A percentile compares a stretch with the other conserved stretches of the same genome.
These are phyloP conservation scores for Pygoscelis antarcticus DNA, from an alignment of 2,113 vertebrate species.

Conservation along the genomic window DNA sequence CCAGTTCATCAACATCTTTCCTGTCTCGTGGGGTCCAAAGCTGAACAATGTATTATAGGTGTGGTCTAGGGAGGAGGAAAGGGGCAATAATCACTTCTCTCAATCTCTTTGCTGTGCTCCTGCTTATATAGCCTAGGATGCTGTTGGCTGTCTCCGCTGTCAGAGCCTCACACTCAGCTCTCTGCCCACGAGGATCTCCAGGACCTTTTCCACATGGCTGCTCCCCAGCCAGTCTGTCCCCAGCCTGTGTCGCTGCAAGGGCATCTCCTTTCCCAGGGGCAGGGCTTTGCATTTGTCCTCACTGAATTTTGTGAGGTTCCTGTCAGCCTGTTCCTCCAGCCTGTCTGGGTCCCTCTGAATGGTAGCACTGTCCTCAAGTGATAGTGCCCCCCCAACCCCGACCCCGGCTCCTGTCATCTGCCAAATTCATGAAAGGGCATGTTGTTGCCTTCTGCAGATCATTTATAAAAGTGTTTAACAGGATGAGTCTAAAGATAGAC, in stretches of 20 bases:
- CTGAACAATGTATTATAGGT: neutral
- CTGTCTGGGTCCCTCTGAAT: neutral
- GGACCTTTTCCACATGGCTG: neutral
- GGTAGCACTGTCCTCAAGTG: neutral
- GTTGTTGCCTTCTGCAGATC: neutral
- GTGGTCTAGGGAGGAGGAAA: neutral
- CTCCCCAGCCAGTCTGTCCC: neutral
- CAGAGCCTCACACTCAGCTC: neutral
- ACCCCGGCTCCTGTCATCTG: neutral
- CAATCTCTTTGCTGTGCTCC: neutral
- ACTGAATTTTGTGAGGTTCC: neutral
- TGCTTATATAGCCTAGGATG: neutral
- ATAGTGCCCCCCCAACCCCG: neutral
- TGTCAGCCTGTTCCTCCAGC: neutral
- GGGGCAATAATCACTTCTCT: neutral
- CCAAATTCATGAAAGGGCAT: neutral
- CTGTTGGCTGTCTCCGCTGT: neutral
- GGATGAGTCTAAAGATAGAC: neutral
- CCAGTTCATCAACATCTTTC: neutral
- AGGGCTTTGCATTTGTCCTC: neutral
- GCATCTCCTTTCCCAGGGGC: neutral
- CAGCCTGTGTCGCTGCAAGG: neutral
- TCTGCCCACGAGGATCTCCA: neutral
- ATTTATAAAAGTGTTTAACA: neutral
- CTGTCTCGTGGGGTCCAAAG: neutral